A percentile compares a stretch with the other conserved stretches of the same genome.
phyloP scores from a whole-genome alignment of 2,888 invertebrate species.

The Philopedon plagiatum region DNA sequence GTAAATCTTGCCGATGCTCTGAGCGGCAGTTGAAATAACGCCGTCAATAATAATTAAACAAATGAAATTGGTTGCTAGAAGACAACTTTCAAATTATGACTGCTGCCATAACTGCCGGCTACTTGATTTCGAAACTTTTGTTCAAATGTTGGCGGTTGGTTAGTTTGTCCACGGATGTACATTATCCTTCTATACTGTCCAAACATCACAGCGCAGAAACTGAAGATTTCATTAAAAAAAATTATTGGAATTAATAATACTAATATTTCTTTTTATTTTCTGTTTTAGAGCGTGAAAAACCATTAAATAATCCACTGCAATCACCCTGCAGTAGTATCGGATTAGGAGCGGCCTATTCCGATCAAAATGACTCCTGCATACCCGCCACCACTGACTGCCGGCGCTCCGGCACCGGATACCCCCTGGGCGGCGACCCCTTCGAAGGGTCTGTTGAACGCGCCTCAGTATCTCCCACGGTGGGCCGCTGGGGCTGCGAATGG shows the following conservation, averaged over 20 bases:
- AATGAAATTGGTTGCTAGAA: too few species aligned
- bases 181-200: too few species aligned
- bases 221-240: too few species aligned
- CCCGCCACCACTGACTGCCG: constrained; percentile 4
- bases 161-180: too few species aligned
- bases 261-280: constrained; percentile 50
- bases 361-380: constrained; percentile 44
- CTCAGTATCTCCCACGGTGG: constrained; percentile 77
- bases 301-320: constrained; percentile 47
- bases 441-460: constrained; percentile 33
- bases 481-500: constrained; percentile 95
- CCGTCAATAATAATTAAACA: too few species aligned
- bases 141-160: too few species aligned
- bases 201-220: too few species aligned
- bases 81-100: too few species aligned
- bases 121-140: too few species aligned
- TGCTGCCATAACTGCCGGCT: too few species aligned
- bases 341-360: constrained; percentile 32
- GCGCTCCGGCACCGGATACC: neutral
- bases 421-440: constrained; percentile 25
- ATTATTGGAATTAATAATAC: neutral
- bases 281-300: constrained; percentile 79
- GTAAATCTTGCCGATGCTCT: too few species aligned
- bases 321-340: constrained; percentile 43
- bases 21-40: too few species aligned